These are phyloP conservation scores for Chanos chanos DNA, from an alignment of 2,797 vertebrate species.

Conservation along the genomic window DNA sequence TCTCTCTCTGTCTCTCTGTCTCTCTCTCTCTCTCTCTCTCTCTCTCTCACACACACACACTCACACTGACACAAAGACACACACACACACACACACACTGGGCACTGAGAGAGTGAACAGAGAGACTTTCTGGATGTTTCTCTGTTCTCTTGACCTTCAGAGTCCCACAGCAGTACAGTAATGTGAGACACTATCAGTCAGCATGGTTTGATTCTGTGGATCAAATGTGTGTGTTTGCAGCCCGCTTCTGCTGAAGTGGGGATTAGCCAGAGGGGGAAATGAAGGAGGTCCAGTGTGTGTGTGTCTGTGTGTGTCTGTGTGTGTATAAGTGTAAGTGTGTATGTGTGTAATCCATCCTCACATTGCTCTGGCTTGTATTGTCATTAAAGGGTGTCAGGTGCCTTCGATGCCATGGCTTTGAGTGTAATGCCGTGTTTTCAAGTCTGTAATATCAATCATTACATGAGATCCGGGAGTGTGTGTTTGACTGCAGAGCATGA, in stretches of 20 bases:
- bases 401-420: no score
- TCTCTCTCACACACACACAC: neutral
- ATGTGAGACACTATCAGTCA: constrained; percentile 37
- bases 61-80: constrained; percentile 16
- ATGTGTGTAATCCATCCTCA: constrained; percentile 28
- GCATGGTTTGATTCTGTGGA: constrained; percentile 23
- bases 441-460: constrained; percentile 32
- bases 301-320: constrained; percentile 16
- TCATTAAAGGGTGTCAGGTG: no score
- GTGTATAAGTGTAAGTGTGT: constrained; percentile 21
- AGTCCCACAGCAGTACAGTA: constrained; percentile 47
- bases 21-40: neutral
- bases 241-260: constrained; percentile 4
- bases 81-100: constrained; percentile 14
- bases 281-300: constrained; percentile 17
- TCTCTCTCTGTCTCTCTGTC: neutral
- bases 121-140: constrained; percentile 25
- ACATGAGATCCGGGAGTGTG: constrained; percentile 39
- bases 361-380: constrained; percentile 10
- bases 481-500: constrained; percentile 28
- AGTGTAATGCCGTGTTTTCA: constrained; percentile 30
- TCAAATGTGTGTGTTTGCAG: constrained; percentile 35
- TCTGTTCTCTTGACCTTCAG: constrained; percentile 43
- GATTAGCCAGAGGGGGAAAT: constrained; percentile 23
- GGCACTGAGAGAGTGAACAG: neutral